Conservation (phyloP, 2,797 vertebrate species). For the Valencia hispanica region DNA sequence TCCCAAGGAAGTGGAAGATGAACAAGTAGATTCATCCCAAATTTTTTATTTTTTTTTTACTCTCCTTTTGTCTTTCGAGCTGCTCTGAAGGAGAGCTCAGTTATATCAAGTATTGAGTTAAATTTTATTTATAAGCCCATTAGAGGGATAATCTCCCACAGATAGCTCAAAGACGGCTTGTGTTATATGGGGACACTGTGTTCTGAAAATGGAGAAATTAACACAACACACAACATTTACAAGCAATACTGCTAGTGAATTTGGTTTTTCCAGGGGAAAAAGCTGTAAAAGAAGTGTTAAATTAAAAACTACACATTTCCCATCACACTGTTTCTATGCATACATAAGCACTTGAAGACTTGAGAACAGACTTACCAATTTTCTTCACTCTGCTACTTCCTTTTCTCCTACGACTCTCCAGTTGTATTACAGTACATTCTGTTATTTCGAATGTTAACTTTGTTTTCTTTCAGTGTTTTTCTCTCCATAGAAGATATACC, state of each 20-base stretch:
- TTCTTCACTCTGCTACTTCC: too few relatives aligned
- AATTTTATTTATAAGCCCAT: constrained; percentile 40
- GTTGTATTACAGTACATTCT: too few relatives aligned
- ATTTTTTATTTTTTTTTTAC: constrained; percentile 8
- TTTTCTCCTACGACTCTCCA: too few relatives aligned
- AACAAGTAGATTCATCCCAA: constrained; percentile 62
- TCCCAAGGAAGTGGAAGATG: constrained; percentile 69
- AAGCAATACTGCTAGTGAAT: neutral
- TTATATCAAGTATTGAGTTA: constrained; percentile 25
- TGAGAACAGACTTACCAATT: too few relatives aligned
- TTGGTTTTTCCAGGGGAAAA: neutral
- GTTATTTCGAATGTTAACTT: too few relatives aligned
- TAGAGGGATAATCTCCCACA: constrained; percentile 25
- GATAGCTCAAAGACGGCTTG: neutral
- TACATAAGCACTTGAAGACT: neutral
- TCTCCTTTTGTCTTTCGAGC: constrained; percentile 18
- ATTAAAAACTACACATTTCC: neutral
- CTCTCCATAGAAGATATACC: too few relatives aligned
- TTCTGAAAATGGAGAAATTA: neutral
- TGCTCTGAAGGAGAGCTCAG: constrained; percentile 21
- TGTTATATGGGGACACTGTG: constrained; percentile 23
- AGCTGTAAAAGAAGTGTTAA: neutral
- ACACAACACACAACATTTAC: neutral
- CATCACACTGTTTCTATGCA: neutral
- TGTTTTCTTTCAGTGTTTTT: too few relatives aligned